These are phyloP conservation scores for Phodopus roborovskii DNA, from an alignment of 2,113 vertebrate species.

Conservation along the genomic window DNA sequence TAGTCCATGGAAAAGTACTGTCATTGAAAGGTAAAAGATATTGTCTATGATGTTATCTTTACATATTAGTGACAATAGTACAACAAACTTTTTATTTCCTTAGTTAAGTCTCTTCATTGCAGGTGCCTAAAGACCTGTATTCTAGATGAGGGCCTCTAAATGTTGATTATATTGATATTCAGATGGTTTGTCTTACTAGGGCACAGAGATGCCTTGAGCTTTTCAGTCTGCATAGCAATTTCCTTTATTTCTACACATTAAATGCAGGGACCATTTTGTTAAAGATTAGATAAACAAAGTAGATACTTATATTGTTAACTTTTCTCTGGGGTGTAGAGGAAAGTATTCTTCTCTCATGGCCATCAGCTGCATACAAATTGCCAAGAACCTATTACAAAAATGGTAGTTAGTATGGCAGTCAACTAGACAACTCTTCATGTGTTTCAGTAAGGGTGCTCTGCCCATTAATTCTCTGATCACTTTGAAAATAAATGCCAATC, in stretches of 20 bases:
- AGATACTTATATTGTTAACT: background rate
- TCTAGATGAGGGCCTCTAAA: background rate
- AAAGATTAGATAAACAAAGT: background rate
- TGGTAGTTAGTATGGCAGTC: background rate
- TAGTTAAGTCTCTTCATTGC: background rate
- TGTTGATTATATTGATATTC: background rate
- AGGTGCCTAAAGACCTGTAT: background rate
- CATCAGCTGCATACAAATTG: background rate
- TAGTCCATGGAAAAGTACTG: background rate
- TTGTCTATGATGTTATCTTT: rapidly evolving
- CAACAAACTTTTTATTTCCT: background rate
- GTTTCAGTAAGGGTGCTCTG: background rate
- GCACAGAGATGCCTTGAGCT: background rate
- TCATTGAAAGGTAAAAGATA: background rate
- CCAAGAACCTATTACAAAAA: background rate
- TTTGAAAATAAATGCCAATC: background rate
- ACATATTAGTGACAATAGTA: background rate
- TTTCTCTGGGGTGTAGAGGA: too few relatives aligned
- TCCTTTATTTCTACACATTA: background rate
- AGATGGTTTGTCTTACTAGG: background rate
- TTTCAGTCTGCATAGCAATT: background rate
- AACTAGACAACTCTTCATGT: too few relatives aligned
- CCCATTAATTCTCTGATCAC: background rate
- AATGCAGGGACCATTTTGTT: background rate
- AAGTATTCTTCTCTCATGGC: rapidly evolving